These are phyloP conservation scores for Aulostomus chinensis DNA, from an alignment of 2,797 vertebrate genomes.

Conservation along the genomic window DNA sequence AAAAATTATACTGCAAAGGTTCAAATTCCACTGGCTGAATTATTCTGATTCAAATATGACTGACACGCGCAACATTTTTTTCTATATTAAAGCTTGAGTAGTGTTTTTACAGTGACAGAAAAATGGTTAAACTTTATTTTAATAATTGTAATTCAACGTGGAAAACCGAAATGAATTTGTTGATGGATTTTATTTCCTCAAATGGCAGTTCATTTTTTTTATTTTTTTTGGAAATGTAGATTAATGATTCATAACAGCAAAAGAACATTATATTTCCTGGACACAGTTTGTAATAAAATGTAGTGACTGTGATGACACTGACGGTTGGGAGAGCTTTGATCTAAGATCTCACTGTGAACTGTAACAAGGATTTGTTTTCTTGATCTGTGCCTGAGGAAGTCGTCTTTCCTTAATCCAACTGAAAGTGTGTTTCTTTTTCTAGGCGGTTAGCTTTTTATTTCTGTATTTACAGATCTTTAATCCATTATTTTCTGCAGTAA, in stretches of 20 bases:
- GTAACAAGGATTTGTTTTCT: slow-evolving; percentile 9
- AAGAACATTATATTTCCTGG: too few relatives aligned
- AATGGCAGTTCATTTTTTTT: too few relatives aligned
- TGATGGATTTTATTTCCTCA: too few relatives aligned
- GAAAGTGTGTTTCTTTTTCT: slow-evolving; percentile 7
- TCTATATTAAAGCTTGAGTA: too few relatives aligned
- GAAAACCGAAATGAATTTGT: too few relatives aligned
- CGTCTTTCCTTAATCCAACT: slow-evolving; percentile 6
- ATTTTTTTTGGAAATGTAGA: too few relatives aligned
- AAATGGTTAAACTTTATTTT: too few relatives aligned
- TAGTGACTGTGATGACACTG: not conserved
- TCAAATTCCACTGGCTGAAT: not conserved
- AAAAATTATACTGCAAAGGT: too few relatives aligned
- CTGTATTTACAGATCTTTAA: slow-evolving; percentile 4
- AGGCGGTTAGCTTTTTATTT: not conserved
- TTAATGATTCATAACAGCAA: too few relatives aligned
- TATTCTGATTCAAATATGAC: not conserved
- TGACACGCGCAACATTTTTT: too few relatives aligned
- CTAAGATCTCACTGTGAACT: slow-evolving; percentile 13
- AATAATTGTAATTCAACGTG: too few relatives aligned
- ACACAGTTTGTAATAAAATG: not conserved
- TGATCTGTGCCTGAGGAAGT: slow-evolving; percentile 38
- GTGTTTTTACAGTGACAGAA: too few relatives aligned
- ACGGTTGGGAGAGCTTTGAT: slow-evolving; percentile 5
- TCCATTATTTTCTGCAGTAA: slow-evolving; percentile 3